Evolutionary conservation across 2,113 vertebrate genomes (phyloP).

Genomic region (Bucco capensis): DNA sequence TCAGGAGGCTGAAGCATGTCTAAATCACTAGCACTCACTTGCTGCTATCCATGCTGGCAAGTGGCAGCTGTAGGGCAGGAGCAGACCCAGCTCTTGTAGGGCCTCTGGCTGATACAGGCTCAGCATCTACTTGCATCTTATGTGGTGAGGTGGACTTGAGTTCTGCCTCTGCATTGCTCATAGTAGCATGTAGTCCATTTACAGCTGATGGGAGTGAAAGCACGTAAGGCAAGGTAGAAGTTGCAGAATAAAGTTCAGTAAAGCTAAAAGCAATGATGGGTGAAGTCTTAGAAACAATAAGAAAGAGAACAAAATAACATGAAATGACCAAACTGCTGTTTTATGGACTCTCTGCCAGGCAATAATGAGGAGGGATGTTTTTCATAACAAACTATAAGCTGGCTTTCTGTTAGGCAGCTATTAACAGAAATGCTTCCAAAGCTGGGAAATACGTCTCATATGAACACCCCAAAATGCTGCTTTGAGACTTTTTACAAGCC

Average conservation of each 20-base stretch:
- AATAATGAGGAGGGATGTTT: not conserved
- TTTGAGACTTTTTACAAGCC: not conserved
- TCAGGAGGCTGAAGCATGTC: not conserved
- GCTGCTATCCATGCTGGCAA: not conserved
- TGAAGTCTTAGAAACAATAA: not conserved
- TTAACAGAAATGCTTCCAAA: not conserved
- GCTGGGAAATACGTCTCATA: not conserved
- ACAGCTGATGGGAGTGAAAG: not conserved
- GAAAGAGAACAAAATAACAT: not conserved
- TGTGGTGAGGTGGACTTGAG: accelerated
- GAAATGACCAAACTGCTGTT: not conserved
- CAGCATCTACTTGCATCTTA: not conserved
- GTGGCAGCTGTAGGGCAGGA: not conserved
- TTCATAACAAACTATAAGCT: not conserved
- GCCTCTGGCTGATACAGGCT: not conserved
- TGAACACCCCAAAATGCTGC: not conserved
- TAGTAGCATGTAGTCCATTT: not conserved
- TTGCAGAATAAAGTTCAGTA: not conserved
- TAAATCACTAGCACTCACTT: not conserved
- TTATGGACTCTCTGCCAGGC: not conserved
- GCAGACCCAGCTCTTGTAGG: not conserved
- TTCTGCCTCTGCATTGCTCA: not conserved
- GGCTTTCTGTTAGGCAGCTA: not conserved
- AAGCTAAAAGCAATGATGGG: not conserved
- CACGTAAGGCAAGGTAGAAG: not conserved